A percentile compares a stretch with the other conserved stretches of the same genome.
These are phyloP conservation scores for Phalacrocorax aristotelis DNA, from an alignment of 2,113 vertebrate genomes.

Conservation along the genomic window DNA sequence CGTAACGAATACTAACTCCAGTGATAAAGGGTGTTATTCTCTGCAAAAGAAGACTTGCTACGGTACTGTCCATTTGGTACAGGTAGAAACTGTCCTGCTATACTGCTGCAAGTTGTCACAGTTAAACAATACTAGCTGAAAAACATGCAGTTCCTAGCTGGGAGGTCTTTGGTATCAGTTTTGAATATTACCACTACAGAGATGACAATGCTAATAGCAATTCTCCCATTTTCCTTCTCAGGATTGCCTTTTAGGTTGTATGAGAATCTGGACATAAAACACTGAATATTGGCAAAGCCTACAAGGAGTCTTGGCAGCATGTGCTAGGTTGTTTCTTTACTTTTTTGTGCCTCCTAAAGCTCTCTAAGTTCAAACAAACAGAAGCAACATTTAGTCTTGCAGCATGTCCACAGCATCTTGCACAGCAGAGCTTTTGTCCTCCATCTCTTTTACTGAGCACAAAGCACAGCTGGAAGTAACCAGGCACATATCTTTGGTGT, in stretches of 20 bases:
- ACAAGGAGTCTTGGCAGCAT: neutral
- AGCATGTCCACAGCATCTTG: neutral
- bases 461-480: neutral
- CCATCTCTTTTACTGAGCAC: neutral
- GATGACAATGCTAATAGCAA: neutral
- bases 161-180: neutral
- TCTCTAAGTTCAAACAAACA: neutral
- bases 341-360: neutral
- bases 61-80: neutral
- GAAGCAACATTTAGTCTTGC: neutral
- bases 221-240: neutral
- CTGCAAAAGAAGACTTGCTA: neutral
- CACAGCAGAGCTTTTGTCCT: neutral
- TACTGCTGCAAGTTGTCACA: neutral
- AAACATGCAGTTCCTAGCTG: neutral
- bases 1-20: neutral
- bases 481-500: neutral
- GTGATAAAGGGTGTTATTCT: neutral
- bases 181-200: neutral
- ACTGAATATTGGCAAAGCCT: neutral
- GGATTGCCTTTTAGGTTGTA: neutral
- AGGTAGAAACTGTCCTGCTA: neutral
- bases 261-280: neutral
- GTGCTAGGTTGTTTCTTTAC: neutral
- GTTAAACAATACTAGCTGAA: neutral